A percentile compares a stretch with the other conserved stretches of the same genome.
Conservation (phyloP, 2,797 vertebrate species). For the Tinamus major region DNA sequence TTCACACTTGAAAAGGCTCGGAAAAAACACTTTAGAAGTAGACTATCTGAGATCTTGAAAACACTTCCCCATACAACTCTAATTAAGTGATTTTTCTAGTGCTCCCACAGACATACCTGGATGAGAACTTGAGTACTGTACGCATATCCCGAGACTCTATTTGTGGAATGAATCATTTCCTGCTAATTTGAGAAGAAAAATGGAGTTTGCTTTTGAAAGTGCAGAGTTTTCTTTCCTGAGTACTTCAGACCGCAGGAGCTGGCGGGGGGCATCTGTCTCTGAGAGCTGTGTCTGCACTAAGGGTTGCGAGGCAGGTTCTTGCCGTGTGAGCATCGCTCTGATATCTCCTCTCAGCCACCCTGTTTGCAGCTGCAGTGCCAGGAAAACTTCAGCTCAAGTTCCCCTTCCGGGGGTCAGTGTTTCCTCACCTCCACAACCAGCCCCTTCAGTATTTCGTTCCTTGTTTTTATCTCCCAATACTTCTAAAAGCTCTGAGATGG, state of each 20-base stretch:
- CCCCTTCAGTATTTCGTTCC: background rate
- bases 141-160: background rate
- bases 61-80: background rate
- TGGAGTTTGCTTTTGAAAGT: slow-evolving; percentile 14
- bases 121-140: background rate
- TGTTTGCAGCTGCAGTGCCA: background rate
- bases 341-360: background rate
- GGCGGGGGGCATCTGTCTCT: background rate
- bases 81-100: background rate
- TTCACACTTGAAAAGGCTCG: background rate
- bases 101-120: slow-evolving; percentile 25
- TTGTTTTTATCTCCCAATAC: background rate
- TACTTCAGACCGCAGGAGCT: background rate
- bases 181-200: background rate
- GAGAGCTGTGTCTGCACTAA: background rate
- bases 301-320: slow-evolving; percentile 22
- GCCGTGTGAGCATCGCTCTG: accelerated
- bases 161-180: slow-evolving; percentile 14
- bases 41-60: background rate
- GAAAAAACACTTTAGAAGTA: background rate
- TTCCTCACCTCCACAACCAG: background rate
- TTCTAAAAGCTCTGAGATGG: slow-evolving; percentile 16
- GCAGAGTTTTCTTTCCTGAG: background rate
- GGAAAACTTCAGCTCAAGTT: background rate
- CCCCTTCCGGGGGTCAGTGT: background rate